phyloP scores from a whole-genome alignment of 2,113 vertebrate species.

The Alouatta palliata region DNA sequence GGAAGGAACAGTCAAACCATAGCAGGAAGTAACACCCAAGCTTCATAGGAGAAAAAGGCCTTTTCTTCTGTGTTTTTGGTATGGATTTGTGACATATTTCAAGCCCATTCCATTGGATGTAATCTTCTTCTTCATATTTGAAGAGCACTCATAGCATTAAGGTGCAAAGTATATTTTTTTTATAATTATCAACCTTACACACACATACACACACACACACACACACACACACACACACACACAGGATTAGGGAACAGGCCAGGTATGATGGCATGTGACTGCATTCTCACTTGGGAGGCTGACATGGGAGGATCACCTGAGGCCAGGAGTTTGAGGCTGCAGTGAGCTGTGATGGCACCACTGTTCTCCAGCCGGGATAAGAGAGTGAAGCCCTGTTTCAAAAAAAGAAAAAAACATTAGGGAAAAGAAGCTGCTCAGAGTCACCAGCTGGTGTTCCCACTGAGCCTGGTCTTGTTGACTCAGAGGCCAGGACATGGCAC shows the following conservation, averaged over 20 bases:
- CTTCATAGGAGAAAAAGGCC: slow-evolving; percentile 68
- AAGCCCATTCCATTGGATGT: slow-evolving; percentile 60
- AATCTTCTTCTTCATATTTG: slow-evolving; percentile 76
- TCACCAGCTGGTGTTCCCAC: background rate
- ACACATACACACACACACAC: too few species aligned
- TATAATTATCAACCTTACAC: background rate
- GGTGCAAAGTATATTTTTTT: slow-evolving; percentile 55
- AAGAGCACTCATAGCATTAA: slow-evolving; percentile 49
- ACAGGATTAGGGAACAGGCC: too few species aligned
- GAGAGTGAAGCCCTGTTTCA: background rate
- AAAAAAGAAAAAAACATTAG: background rate
- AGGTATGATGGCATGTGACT: background rate
- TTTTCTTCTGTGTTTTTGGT: slow-evolving; percentile 58
- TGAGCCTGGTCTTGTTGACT: background rate
- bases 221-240: background rate
- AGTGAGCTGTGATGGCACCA: background rate
- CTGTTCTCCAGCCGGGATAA: background rate
- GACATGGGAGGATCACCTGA: background rate
- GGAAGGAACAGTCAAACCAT: background rate
- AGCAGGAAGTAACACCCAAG: slow-evolving; percentile 43
- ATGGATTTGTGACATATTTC: slow-evolving; percentile 71
- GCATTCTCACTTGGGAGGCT: background rate
- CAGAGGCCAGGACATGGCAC: background rate
- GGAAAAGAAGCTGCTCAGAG: background rate
- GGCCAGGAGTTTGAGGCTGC: background rate